phyloP scores from a whole-genome alignment of 2,888 invertebrate species.

The Apamea crenata region DNA sequence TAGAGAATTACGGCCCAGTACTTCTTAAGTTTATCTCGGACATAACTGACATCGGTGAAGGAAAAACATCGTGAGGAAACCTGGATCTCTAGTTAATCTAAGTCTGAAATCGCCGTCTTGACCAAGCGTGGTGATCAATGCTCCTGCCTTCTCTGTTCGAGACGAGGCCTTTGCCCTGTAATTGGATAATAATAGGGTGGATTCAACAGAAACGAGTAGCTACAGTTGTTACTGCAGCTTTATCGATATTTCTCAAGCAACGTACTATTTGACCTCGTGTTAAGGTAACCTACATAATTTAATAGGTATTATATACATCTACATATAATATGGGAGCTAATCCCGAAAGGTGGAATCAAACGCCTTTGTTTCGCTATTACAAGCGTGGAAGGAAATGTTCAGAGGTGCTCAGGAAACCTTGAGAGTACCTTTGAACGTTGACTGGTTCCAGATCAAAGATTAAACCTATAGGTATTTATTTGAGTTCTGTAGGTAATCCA shows the following conservation, averaged over 20 bases:
- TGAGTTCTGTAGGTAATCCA: not conserved
- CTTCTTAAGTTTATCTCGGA: not conserved
- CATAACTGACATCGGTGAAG: not conserved
- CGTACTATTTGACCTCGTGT: conserved; percentile 5
- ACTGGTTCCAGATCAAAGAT: conserved; percentile 38
- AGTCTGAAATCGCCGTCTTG: too few relatives aligned
- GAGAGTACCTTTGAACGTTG: conserved; percentile 38
- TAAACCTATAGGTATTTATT: conserved; percentile 8
- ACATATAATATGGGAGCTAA: conserved; percentile 32
- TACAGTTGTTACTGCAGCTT: too few relatives aligned
- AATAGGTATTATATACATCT: not conserved
- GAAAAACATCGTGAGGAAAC: too few relatives aligned
- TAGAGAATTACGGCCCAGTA: too few relatives aligned
- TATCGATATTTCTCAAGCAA: not conserved
- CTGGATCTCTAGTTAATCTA: not conserved
- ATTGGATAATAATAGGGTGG: too few relatives aligned
- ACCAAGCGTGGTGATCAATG: too few relatives aligned
- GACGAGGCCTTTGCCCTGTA: too few relatives aligned
- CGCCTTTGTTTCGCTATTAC: conserved; percentile 39
- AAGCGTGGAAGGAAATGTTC: conserved; percentile 34
- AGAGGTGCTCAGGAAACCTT: conserved; percentile 23
- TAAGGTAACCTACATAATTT: not conserved
- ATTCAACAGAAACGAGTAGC: too few relatives aligned
- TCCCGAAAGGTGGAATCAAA: conserved; percentile 26
- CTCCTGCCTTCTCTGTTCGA: too few relatives aligned